phyloP scores from a whole-genome alignment of 2,888 invertebrate species.

The Agonopterix heracliana region DNA sequence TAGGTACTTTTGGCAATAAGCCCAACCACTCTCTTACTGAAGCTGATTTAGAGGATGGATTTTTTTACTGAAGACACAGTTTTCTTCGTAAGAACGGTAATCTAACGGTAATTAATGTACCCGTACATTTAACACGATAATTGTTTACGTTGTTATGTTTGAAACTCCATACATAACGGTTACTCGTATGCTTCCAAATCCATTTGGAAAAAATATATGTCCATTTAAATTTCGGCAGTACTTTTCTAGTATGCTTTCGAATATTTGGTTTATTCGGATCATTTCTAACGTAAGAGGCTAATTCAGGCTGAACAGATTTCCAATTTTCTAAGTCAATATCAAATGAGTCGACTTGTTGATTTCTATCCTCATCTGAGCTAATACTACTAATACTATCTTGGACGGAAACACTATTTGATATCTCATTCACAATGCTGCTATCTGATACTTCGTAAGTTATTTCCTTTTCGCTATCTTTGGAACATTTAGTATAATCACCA shows the following conservation, averaged over 20 bases:
- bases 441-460: neutral
- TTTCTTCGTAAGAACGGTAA: conserved; percentile 1
- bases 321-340: neutral
- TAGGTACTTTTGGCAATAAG: too few relatives aligned
- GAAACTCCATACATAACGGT: conserved; percentile 6
- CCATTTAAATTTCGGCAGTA: neutral
- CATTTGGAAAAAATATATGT: neutral
- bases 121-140: conserved; percentile 7
- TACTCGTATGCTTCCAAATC: conserved; percentile 9
- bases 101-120: conserved; percentile 4
- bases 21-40: neutral
- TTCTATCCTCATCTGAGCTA: neutral
- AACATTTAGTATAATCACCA: neutral
- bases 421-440: neutral
- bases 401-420: neutral
- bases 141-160: conserved; percentile 6
- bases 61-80: neutral
- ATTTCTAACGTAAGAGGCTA: neutral
- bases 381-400: neutral
- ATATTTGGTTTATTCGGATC: neutral
- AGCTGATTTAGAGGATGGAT: neutral
- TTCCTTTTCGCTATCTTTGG: neutral
- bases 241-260: neutral
- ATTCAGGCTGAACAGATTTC: neutral
- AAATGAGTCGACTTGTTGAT: neutral